Evolutionary conservation across 2,113 vertebrate genomes (phyloP), one percentile per base, ranked within the genome.

Genomic region (Glaucomys volans): DNA sequence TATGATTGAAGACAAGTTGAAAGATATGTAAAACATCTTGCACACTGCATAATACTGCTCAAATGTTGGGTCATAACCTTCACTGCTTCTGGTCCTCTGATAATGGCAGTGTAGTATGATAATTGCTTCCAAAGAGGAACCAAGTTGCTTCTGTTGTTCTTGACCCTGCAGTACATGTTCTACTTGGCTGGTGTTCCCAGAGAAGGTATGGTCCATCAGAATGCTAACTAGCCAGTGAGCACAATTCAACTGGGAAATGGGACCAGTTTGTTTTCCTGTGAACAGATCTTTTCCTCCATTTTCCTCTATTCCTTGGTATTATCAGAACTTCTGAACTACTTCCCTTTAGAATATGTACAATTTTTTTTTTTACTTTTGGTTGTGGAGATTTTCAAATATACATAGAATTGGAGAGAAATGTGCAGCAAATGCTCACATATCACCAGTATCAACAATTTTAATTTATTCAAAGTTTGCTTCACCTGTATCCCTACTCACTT

Each of bases 361-460:
- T 94, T 59, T 40, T 54, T 37, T 35, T 69, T 82, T 47, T 6
- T 64, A 87, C 9, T 2, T 76, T 81, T 66, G 16, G 17, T 42
- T 62, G 50, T 50, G 42, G 75, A 69, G 93, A 95, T 69, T 91
- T 84, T 93, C 82, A 95, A 93, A 85, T 6, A 1, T 42, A 77
- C 7, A 67, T 44, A 44, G 82, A 81, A 95, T 10, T 57, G 11
- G 16, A 87, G 64, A 91, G 20, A 84, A 64, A 59, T 4, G 5
- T 59, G 2, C 54, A 80, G 67, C 40, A 94, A 90, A 90, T 22
- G 13, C 14, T 47, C 22, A 62, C 0, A 72, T 0, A 64, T n/a
- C 42, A 87, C 20, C 40, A 37, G 12, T 47, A 90, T 79, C 69
- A 57, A 52, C 3, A 24, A 84, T 84, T 9, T 74, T 26, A 30